Base-by-base conservation (phyloP, 1,140 invertebrate genomes). In the Centruroides sculpturatus region DNA sequence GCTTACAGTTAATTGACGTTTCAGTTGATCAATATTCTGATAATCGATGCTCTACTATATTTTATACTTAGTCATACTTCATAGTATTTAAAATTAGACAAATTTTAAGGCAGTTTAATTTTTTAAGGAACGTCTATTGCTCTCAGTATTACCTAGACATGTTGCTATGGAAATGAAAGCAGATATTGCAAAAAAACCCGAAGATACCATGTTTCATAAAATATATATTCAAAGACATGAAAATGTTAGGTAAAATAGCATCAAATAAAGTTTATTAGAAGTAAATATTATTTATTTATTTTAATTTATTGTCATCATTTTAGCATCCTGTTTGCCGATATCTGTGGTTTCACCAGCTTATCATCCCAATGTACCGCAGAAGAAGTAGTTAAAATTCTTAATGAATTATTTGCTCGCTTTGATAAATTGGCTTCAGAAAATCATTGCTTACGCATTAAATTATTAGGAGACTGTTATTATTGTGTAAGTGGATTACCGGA, bases 291-390 rank as follows among this genome's bases (percentile, higher is more conserved):
- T 23, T 23, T 23, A 23, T 23, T 23, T 23, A 23, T 23, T 23
- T 23, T 23, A 23, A 23, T 23, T 23, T 23, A 41, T 8, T 3
- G 41, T 67, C 66, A 69, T 76, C 66, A 47, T 82, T 69, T 35
- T 80, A 96, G 92, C 76, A 97, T 98, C 69, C 79, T 98, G 52
- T 98, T 98, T 76, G 94, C 94, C 23, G 94, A 98, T 75, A 98
- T 98, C 67, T 97, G 93, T 71, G 94, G 94, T 47, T 98, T 98
- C 76, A 98, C 94, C 1, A 87, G 85, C 47, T 79, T 98, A 3
- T 92, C 92, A 3, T 92, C 91, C 73, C 89, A 92, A 72, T 96
- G 92, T 77, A 95, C 91, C 3, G 92, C 94, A 8, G 89, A 97
- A 76, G 93, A 97, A 76, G 77, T 98, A 41, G 93, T 96, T 35